Evolutionary conservation across 1,140 invertebrate species (phyloP).

Genomic region (Phortica variegata): DNA sequence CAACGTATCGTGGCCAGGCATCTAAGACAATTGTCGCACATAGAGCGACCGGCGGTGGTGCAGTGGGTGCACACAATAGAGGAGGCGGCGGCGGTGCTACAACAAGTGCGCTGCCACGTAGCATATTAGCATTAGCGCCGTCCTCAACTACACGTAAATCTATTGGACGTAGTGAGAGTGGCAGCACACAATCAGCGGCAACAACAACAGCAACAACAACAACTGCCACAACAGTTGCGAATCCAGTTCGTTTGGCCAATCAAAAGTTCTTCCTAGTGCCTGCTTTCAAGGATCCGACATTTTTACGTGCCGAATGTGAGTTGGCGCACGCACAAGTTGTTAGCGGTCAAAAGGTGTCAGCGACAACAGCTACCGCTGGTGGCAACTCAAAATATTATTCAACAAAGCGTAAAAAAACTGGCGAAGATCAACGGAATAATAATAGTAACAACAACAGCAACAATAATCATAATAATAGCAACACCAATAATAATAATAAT

Average conservation of each 20-base stretch:
- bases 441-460: constrained; percentile 28
- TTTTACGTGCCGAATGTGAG: constrained; percentile 51
- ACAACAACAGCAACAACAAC: neutral
- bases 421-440: constrained; percentile 9
- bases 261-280: constrained; percentile 42
- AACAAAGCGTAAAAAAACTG: constrained; percentile 2
- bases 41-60: too few relatives aligned
- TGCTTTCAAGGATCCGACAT: constrained; percentile 43
- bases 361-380: constrained; percentile 3
- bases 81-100: neutral
- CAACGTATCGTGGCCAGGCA: neutral
- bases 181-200: neutral
- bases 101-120: too few relatives aligned
- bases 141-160: too few relatives aligned
- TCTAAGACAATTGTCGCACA: constrained; percentile 11
- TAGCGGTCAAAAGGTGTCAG: constrained; percentile 9
- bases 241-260: constrained; percentile 46
- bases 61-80: too few relatives aligned
- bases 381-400: constrained; percentile 4
- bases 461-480: constrained; percentile 2
- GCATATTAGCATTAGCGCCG: too few relatives aligned
- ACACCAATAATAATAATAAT: neutral
- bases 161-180: neutral
- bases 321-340: constrained; percentile 49
- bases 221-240: constrained; percentile 1